Evolutionary conservation across 2,888 invertebrate species (phyloP).

Genomic region (Tinea semifulvella): DNA sequence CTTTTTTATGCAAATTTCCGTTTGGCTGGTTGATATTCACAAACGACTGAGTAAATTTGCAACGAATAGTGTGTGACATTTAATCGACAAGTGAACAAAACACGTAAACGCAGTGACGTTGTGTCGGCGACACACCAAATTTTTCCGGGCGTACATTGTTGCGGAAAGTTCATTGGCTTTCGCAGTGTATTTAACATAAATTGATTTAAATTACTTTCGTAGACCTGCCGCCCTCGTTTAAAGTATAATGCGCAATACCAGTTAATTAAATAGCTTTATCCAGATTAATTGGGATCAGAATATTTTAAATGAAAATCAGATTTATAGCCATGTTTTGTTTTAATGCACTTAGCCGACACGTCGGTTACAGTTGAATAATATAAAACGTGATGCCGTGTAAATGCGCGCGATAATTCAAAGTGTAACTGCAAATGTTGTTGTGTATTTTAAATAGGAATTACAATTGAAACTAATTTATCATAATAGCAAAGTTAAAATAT

Average conservation of each 20-base stretch:
- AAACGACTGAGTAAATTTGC: slow-evolving; percentile 51
- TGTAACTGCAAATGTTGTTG: slow-evolving; percentile 9
- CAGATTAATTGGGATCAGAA: slow-evolving; percentile 23
- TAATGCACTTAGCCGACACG: slow-evolving; percentile 11
- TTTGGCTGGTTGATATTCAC: slow-evolving; percentile 51
- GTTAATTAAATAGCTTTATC: slow-evolving; percentile 50
- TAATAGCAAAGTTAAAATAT: slow-evolving; percentile 2
- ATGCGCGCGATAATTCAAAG: slow-evolving; percentile 3
- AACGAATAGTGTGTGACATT: slow-evolving; percentile 54
- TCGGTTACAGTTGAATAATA: slow-evolving; percentile 1
- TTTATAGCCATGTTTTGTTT: slow-evolving; percentile 10
- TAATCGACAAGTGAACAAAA: slow-evolving; percentile 60
- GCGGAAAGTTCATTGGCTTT: slow-evolving; percentile 11
- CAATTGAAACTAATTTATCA: slow-evolving; percentile 8
- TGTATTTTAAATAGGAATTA: slow-evolving; percentile 6
- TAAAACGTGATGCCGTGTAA: slow-evolving; percentile 3
- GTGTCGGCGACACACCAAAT: slow-evolving; percentile 31
- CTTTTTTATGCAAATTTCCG: slow-evolving; percentile 59
- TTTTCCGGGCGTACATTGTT: slow-evolving; percentile 10
- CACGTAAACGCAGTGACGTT: slow-evolving; percentile 38
- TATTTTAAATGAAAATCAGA: slow-evolving; percentile 9
- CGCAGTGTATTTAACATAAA: slow-evolving; percentile 20
- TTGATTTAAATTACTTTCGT: slow-evolving; percentile 39
- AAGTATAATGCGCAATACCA: slow-evolving; percentile 32
- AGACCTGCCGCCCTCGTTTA: slow-evolving; percentile 30